Evolutionary conservation across 2,113 vertebrate species (phyloP).

Genomic region (Mustelus asterias): DNA sequence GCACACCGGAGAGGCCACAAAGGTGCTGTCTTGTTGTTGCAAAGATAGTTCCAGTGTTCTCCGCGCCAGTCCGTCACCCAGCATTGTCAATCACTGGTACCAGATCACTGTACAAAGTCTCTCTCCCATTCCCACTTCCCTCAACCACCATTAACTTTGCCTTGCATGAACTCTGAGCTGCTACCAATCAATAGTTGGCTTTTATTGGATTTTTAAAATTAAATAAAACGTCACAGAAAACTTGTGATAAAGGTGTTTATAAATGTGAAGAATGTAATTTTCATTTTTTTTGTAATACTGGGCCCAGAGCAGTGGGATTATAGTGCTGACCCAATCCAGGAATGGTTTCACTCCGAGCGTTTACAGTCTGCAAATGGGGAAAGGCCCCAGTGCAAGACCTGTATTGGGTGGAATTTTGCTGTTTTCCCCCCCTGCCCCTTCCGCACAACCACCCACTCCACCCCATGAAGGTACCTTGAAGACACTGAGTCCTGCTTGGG

Average conservation of each 20-base stretch:
- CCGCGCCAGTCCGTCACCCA: not conserved
- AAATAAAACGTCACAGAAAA: slow-evolving; percentile 17
- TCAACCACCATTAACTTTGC: not conserved
- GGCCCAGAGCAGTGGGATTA: slow-evolving; percentile 22
- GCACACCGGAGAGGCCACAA: not conserved
- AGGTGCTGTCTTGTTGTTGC: not conserved
- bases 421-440: not conserved
- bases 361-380: not conserved
- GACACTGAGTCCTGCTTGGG: not conserved
- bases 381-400: not conserved
- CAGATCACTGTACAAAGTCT: not conserved
- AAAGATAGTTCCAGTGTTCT: not conserved
- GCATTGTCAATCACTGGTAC: not conserved
- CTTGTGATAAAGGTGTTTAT: slow-evolving; percentile 34
- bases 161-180: slow-evolving; percentile 24
- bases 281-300: slow-evolving; percentile 12
- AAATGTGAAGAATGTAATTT: slow-evolving; percentile 26
- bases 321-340: not conserved
- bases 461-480: not conserved
- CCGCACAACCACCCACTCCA: not conserved
- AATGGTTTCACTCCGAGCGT: not conserved
- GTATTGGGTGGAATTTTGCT: not conserved
- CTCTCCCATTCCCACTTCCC: not conserved
- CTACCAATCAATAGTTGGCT: slow-evolving; percentile 25
- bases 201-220: slow-evolving; percentile 12